Evolutionary conservation across 1,140 invertebrate genomes (phyloP).

Genomic region (Tachypleus tridentatus): DNA sequence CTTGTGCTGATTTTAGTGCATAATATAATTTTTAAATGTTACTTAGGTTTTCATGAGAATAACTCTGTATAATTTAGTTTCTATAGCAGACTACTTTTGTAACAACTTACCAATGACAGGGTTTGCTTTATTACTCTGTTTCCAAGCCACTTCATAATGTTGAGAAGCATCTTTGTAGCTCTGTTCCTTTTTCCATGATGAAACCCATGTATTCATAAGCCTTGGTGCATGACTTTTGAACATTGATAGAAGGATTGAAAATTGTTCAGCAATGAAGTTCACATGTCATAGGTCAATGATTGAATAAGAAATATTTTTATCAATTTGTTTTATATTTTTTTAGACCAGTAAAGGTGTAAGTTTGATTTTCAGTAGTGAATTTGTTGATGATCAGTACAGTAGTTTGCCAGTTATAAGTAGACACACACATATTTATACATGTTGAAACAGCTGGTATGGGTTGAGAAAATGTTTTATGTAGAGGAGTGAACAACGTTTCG

Average conservation of each 20-base stretch:
- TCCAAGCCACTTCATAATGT: slow-evolving; percentile 77
- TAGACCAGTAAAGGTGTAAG: too few relatives aligned
- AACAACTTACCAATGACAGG: slow-evolving; percentile 49
- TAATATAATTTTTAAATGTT: too few relatives aligned
- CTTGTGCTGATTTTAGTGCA: slow-evolving; percentile 1
- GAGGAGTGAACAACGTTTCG: too few relatives aligned
- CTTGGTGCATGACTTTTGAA: slow-evolving; percentile 56
- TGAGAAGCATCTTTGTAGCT: slow-evolving; percentile 71
- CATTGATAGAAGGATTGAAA: not conserved
- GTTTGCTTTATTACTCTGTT: slow-evolving; percentile 61
- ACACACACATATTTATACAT: too few relatives aligned
- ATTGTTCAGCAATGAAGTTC: too few relatives aligned
- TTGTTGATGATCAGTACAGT: too few relatives aligned
- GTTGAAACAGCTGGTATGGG: too few relatives aligned
- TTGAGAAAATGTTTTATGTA: too few relatives aligned
- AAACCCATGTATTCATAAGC: slow-evolving; percentile 80
- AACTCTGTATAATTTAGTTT: not conserved
- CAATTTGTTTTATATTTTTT: too few relatives aligned
- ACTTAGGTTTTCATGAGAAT: not conserved
- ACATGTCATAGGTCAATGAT: too few relatives aligned
- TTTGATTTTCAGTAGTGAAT: not conserved
- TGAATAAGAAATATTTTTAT: too few relatives aligned
- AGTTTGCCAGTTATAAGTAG: too few relatives aligned
- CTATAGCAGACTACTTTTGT: not conserved
- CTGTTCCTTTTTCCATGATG: slow-evolving; percentile 84